phyloP scores from a whole-genome alignment of 2,113 vertebrate genomes.

The Apistogramma diplotaenia region DNA sequence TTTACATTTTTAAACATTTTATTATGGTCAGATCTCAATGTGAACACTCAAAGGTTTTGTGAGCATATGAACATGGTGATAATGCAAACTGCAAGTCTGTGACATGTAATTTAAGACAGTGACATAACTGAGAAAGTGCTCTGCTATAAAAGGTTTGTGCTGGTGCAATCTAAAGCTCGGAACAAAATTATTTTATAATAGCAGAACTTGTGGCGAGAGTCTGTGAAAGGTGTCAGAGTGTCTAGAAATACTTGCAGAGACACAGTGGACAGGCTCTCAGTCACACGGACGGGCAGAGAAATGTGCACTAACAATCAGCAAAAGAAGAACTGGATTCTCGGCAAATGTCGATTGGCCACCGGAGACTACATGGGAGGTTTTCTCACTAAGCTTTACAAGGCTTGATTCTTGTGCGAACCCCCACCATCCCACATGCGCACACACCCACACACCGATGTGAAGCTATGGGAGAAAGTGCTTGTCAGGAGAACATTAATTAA shows the following conservation, averaged over 20 bases:
- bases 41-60: background rate
- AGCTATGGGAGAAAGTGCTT: conserved; percentile 72
- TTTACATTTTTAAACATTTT: background rate
- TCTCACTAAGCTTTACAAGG: conserved; percentile 60
- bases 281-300: background rate
- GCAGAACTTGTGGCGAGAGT: background rate
- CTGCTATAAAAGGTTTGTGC: conserved; percentile 16
- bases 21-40: background rate
- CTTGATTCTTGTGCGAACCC: conserved; percentile 72
- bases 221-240: background rate
- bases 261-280: background rate
- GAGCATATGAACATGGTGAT: background rate
- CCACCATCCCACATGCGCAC: conserved; percentile 36
- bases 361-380: conserved; percentile 57
- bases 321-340: conserved; percentile 30
- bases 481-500: conserved; percentile 94
- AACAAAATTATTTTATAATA: background rate
- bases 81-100: background rate
- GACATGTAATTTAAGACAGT: too few species aligned
- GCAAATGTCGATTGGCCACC: conserved; percentile 61
- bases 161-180: background rate
- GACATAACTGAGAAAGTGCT: background rate
- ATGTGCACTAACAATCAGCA: conserved; percentile 17
- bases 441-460: conserved; percentile 61
- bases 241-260: background rate